Conservation (phyloP, 2,113 vertebrate genomes). For the Corythornis vintsioides region DNA sequence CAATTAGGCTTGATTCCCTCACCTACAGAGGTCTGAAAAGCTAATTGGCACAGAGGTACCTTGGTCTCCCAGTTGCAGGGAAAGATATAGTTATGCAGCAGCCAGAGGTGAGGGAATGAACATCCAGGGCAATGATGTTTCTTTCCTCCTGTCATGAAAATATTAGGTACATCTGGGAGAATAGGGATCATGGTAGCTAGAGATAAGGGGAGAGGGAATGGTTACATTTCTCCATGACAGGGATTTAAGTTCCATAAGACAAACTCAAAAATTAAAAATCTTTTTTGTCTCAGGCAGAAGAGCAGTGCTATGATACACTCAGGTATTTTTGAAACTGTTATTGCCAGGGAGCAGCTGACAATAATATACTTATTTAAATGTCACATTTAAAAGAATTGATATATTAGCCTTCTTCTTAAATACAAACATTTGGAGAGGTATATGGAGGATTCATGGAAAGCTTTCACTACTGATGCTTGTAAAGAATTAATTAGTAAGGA, state of each 20-base stretch:
- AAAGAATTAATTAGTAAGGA: neutral
- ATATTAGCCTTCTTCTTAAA: neutral
- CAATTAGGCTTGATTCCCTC: slow-evolving; percentile 58
- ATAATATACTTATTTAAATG: neutral
- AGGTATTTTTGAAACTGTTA: neutral
- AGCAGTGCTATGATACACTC: neutral
- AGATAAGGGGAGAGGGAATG: neutral
- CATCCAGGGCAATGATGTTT: neutral
- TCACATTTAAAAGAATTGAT: neutral
- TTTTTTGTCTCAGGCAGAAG: neutral
- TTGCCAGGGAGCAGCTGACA: neutral
- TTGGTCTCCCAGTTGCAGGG: slow-evolving; percentile 45
- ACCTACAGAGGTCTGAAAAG: slow-evolving; percentile 44
- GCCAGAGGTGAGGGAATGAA: slow-evolving; percentile 18
- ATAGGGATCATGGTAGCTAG: neutral
- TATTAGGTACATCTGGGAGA: neutral
- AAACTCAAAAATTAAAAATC: neutral
- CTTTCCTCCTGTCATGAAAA: slow-evolving; percentile 30
- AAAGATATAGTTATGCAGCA: slow-evolving; percentile 36
- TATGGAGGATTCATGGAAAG: neutral
- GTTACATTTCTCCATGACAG: neutral
- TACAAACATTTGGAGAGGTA: neutral
- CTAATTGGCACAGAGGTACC: slow-evolving; percentile 44
- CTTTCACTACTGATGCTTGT: neutral
- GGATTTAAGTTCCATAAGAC: neutral